phyloP scores from a whole-genome alignment of 2,888 invertebrate species.

The Erebia ligea region DNA sequence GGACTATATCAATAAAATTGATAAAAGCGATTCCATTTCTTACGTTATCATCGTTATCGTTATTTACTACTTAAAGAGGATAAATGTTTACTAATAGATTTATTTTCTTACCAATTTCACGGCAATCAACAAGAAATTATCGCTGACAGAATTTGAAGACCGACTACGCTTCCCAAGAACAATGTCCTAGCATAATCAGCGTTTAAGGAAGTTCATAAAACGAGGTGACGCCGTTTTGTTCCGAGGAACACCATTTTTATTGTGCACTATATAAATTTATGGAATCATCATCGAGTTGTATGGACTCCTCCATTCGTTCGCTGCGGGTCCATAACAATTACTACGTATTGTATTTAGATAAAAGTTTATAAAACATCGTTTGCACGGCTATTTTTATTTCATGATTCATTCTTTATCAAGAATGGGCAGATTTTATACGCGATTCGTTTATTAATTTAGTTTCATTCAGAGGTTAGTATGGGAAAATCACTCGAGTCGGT shows the following conservation, averaged over 20 bases:
- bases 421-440: background rate
- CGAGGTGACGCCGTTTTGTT: conserved; percentile 77
- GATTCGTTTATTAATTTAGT: background rate
- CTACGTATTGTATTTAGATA: conserved; percentile 76
- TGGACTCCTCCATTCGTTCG: conserved; percentile 75
- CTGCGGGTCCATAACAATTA: conserved; percentile 78
- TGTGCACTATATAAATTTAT: conserved; percentile 81
- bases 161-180: conserved; percentile 45
- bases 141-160: conserved; percentile 42
- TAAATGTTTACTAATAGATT: conserved; percentile 57
- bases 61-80: conserved; percentile 37
- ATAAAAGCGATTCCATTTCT: conserved; percentile 33
- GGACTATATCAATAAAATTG: too few relatives aligned
- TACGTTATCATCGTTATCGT: conserved; percentile 17
- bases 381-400: conserved; percentile 45
- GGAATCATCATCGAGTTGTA: conserved; percentile 81
- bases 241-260: conserved; percentile 70
- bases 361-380: conserved; percentile 73
- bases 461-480: background rate
- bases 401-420: conserved; percentile 23
- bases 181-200: conserved; percentile 52
- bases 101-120: conserved; percentile 67
- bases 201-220: conserved; percentile 65
- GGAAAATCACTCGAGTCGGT: too few relatives aligned
- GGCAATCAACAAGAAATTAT: conserved; percentile 60